These are phyloP conservation scores for Triplophysa yarkandensis DNA, from an alignment of 2,797 vertebrate genomes.

Conservation along the genomic window DNA sequence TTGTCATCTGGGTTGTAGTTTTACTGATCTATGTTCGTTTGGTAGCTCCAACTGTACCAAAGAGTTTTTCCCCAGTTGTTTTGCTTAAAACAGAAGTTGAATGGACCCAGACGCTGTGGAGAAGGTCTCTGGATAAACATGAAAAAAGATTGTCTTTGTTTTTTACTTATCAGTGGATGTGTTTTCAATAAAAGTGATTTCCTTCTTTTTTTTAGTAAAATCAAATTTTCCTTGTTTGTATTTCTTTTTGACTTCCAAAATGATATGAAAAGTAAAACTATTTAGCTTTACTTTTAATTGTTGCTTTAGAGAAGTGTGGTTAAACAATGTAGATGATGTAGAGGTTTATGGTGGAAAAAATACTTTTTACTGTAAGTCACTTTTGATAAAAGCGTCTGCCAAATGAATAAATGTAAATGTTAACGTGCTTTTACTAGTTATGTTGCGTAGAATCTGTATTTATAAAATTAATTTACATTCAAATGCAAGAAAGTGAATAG, in stretches of 20 bases:
- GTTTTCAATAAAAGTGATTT: conserved; percentile 74
- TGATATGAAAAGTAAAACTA: background rate
- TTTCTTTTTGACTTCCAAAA: background rate
- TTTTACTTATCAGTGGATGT: conserved; percentile 73
- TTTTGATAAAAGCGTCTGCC: too few relatives aligned
- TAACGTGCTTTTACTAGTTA: too few relatives aligned
- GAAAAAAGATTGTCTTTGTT: conserved; percentile 73
- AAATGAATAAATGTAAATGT: too few relatives aligned
- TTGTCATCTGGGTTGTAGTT: conserved; percentile 45
- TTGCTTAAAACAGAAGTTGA: conserved; percentile 2
- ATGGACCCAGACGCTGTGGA: conserved; percentile 26
- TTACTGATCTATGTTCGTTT: conserved; percentile 34
- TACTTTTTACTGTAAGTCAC: too few relatives aligned
- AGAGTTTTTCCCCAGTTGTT: conserved; percentile 49
- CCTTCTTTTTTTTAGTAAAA: conserved; percentile 61
- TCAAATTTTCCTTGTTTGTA: background rate
- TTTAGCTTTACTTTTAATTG: too few relatives aligned
- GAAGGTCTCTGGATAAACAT: conserved; percentile 46
- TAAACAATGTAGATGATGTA: too few relatives aligned
- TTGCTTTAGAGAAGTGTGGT: too few relatives aligned
- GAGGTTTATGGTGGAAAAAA: too few relatives aligned
- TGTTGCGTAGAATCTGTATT: too few relatives aligned
- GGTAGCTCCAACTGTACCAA: conserved; percentile 50
- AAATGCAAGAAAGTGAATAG: too few relatives aligned
- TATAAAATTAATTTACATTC: too few relatives aligned